Conservation (phyloP, 2,113 vertebrate genomes). For the Spea bombifrons region DNA sequence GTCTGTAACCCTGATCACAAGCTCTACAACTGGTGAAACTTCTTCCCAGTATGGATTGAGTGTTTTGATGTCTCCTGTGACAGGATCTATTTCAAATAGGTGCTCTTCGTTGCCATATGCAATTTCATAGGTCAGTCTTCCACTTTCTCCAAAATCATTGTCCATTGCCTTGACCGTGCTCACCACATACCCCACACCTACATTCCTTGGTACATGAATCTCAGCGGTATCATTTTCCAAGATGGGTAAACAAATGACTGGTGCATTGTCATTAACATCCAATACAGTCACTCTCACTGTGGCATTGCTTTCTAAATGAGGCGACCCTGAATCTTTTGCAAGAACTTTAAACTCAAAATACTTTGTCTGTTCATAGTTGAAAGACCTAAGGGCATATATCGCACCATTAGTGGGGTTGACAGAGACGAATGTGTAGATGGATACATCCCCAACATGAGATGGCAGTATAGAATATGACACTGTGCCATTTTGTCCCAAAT, state of each 20-base stretch:
- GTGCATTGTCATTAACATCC: conserved; percentile 96
- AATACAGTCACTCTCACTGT: conserved; percentile 88
- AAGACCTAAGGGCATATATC: conserved; percentile 93
- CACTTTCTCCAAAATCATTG: conserved; percentile 95
- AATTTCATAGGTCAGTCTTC: conserved; percentile 93
- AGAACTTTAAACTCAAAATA: conserved; percentile 96
- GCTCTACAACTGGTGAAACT: conserved; percentile 85
- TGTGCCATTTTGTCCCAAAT: conserved; percentile 91
- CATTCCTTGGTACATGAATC: conserved; percentile 92
- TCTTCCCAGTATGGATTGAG: conserved; percentile 93
- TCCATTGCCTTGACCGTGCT: conserved; percentile 91
- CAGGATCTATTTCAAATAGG: conserved; percentile 91
- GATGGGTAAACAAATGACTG: conserved; percentile 87
- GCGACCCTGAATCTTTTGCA: conserved; percentile 91
- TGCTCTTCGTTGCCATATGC: conserved; percentile 94
- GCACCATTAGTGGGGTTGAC: conserved; percentile 97
- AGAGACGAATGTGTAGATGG: conserved; percentile 94
- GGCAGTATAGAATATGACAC: conserved; percentile 95
- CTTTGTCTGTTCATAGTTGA: conserved; percentile 97
- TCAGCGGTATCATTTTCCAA: conserved; percentile 94
- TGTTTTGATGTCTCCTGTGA: conserved; percentile 90
- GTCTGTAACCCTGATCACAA: conserved; percentile 92
- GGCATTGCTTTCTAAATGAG: conserved; percentile 91
- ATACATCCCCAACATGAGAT: conserved; percentile 91
- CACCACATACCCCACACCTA: conserved; percentile 90